Conservation (phyloP, 1,140 invertebrate species). For the Batillaria attramentaria region DNA sequence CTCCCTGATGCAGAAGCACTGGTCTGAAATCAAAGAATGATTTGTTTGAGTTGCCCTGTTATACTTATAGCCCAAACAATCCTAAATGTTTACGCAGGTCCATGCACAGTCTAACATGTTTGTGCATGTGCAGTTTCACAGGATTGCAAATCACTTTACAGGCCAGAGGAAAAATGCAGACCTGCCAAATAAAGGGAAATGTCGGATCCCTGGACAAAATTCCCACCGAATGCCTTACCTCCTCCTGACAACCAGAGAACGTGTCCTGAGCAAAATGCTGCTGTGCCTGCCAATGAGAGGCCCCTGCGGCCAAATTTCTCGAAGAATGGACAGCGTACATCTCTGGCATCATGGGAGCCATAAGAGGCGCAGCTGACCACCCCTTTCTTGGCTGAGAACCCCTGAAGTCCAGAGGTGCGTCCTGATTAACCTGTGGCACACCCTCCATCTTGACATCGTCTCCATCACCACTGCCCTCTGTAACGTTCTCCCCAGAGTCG, state of each 20-base stretch:
- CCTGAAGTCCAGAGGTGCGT: slow-evolving; percentile 36
- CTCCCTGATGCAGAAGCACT: not conserved
- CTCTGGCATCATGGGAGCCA: slow-evolving; percentile 20
- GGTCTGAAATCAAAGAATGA: too few relatives aligned
- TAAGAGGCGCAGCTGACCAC: slow-evolving; percentile 8
- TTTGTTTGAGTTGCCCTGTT: too few relatives aligned
- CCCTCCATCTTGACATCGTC: not conserved
- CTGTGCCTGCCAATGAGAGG: slow-evolving; percentile 16
- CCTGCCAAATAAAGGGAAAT: too few relatives aligned
- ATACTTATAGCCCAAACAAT: too few relatives aligned
- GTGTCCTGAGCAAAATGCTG: slow-evolving; percentile 14
- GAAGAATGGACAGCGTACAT: slow-evolving; percentile 3
- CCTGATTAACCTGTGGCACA: slow-evolving; percentile 29
- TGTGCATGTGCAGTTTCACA: too few relatives aligned
- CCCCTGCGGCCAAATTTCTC: not conserved
- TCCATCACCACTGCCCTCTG: slow-evolving; percentile 8
- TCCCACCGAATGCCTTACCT: too few relatives aligned
- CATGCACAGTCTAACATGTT: too few relatives aligned
- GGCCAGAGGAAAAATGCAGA: too few relatives aligned
- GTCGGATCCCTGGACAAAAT: too few relatives aligned
- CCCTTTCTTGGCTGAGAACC: not conserved
- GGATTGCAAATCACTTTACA: too few relatives aligned
- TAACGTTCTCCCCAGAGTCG: slow-evolving; percentile 5
- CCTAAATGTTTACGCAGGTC: too few relatives aligned
- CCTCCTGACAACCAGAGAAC: not conserved